Percentiles rank a stretch among this genome's conserved stretches.
phyloP scores from a whole-genome alignment of 2,888 invertebrate species.

The Pyrocoelia pectoralis region DNA sequence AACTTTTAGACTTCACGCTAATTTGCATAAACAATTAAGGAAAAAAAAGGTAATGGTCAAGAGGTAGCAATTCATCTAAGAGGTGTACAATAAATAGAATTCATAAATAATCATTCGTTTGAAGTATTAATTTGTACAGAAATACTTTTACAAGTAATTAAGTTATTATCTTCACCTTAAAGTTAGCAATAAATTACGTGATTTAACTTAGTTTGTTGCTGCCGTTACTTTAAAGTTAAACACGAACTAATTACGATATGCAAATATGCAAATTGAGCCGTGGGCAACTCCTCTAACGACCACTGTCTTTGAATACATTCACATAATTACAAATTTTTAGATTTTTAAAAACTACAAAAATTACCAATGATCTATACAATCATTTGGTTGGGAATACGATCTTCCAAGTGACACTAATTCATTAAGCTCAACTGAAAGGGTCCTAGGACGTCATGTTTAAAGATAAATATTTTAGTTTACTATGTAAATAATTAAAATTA shows the following conservation, averaged over 20 bases:
- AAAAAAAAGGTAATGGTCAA: not conserved
- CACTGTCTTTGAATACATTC: not conserved
- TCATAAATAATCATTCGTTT: not conserved
- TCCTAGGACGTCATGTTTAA: too few species aligned
- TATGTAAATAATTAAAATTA: conserved; percentile 20
- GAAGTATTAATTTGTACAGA: not conserved
- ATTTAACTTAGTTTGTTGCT: conserved; percentile 9
- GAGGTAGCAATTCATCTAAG: not conserved
- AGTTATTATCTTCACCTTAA: conserved; percentile 9
- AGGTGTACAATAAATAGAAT: not conserved
- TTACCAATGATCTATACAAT: too few species aligned
- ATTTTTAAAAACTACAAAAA: too few species aligned
- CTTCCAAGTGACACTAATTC: too few species aligned
- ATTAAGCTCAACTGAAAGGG: too few species aligned
- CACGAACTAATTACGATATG: conserved; percentile 27
- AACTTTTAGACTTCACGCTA: not conserved
- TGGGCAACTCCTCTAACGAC: conserved; percentile 16
- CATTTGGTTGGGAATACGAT: too few species aligned
- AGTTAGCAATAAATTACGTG: conserved; percentile 7
- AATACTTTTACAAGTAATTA: conserved; percentile 5
- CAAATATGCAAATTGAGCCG: conserved; percentile 22
- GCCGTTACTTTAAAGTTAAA: conserved; percentile 16
- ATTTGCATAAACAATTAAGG: not conserved
- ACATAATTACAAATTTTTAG: not conserved
- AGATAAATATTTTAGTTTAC: conserved; percentile 5